Evolutionary conservation across 2,888 invertebrate genomes (phyloP), one percentile per base, ranked within the genome.

Genomic region (Lamproptera curius): DNA sequence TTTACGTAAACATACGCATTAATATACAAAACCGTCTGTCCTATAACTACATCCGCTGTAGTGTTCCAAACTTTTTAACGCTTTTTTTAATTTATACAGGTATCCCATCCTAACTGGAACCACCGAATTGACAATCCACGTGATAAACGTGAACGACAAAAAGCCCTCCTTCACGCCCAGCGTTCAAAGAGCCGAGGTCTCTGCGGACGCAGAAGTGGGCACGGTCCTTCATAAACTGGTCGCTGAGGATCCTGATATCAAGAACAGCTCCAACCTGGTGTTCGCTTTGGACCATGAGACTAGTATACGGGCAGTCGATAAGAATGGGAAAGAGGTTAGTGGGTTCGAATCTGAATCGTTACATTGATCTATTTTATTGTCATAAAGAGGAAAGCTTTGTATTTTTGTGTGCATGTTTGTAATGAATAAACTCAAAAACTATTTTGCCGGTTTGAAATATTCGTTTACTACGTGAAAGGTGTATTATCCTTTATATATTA

Each of bases 141-240:
- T 97, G 2, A 89, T 93, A 20, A 96, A 97, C 70, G 94, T 93
- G 42, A 97, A 97, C 73, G 95, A 97, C 69, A 97, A 96, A 72
- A 88, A 92, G 50, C 97, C 97, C 0, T 92, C 91, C 70, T 96
- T 97, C 72, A 90, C 90, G 1, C 96, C 97, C 0, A 73, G 90
- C 26, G 92, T 92, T 6, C 96, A 96, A 69, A 89, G 94, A 53
- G 92, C 94, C 0, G 93, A 95, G 81, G 91, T 94, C 0, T 91
- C 95, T 2, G 96, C 95, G 60, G 95, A 96, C 70, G 94, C 94
- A 0, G 81, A 90, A 0, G 75, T 92, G 0, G 95, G 94, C 0
- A 92, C 93, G 0, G 75, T 91, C 1, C 90, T 97, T 2, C 91
- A 95, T 54, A 91, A 89, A 0, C 76, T 97, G 13, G 82, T 91